Conservation (phyloP, 2,113 vertebrate species). For the Garra rufa region DNA sequence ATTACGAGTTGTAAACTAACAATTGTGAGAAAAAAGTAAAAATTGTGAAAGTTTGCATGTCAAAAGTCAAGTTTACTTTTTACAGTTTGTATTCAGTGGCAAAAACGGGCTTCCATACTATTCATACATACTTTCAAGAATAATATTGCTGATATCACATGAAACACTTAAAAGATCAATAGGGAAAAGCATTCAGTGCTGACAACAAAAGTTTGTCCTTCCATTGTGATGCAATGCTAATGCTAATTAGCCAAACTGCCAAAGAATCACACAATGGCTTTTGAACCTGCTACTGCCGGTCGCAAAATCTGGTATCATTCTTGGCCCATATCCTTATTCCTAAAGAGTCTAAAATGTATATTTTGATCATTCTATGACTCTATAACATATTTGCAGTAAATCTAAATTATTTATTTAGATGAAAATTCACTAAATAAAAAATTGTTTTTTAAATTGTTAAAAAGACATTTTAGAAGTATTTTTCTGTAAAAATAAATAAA, state of each 20-base stretch:
- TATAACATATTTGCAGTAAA: neutral
- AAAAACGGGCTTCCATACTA: too few relatives aligned
- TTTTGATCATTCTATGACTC: neutral
- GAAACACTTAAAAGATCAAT: constrained; percentile 38
- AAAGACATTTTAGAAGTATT: neutral
- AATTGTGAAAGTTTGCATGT: too few relatives aligned
- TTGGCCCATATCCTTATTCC: neutral
- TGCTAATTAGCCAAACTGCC: constrained; percentile 31
- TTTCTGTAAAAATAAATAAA: neutral
- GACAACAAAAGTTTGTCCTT: constrained; percentile 38
- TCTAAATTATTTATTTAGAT: too few relatives aligned
- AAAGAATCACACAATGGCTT: constrained; percentile 29
- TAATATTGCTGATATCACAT: neutral
- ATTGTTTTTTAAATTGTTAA: too few relatives aligned
- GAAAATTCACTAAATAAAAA: too few relatives aligned
- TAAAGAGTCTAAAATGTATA: neutral
- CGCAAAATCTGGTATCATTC: constrained; percentile 12
- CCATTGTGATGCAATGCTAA: constrained; percentile 27
- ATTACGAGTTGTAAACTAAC: too few relatives aligned
- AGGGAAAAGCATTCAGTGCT: neutral
- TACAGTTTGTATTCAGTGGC: too few relatives aligned
- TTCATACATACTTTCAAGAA: neutral
- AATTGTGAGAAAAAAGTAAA: too few relatives aligned
- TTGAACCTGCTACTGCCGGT: constrained; percentile 25
- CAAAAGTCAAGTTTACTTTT: too few relatives aligned